Conservation (phyloP, 1,140 invertebrate genomes). For the Luehdorfia chinensis region DNA sequence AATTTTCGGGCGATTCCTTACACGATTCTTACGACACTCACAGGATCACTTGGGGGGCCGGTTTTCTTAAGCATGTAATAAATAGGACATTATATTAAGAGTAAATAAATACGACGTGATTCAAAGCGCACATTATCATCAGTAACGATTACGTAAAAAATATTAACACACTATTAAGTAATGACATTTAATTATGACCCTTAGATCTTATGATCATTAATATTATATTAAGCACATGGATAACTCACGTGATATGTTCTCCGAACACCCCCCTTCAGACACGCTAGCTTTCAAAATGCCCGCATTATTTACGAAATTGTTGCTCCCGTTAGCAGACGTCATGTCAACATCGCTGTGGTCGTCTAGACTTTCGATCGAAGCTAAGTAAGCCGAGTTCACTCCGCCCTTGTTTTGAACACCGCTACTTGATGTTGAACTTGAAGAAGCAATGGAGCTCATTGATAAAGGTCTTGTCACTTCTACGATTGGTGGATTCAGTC, state of each 20-base stretch:
- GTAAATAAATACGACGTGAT: no score
- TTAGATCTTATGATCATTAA: neutral
- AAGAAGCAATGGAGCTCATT: slow-evolving; percentile 89
- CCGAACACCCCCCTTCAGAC: slow-evolving; percentile 59
- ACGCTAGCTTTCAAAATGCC: slow-evolving; percentile 68
- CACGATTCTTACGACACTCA: no score
- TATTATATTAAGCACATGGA: slow-evolving; percentile 3
- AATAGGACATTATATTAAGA: no score
- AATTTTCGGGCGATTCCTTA: no score
- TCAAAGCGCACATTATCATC: no score
- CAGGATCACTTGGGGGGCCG: no score
- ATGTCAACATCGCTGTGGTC: slow-evolving; percentile 80
- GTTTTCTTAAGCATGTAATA: no score
- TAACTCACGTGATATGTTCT: slow-evolving; percentile 50
- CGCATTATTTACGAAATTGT: slow-evolving; percentile 77
- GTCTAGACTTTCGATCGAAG: slow-evolving; percentile 88
- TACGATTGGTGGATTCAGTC: slow-evolving; percentile 48
- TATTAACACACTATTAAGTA: no score
- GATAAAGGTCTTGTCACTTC: slow-evolving; percentile 82
- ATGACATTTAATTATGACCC: no score
- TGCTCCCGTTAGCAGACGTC: slow-evolving; percentile 78
- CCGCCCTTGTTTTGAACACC: slow-evolving; percentile 78
- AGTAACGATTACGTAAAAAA: no score
- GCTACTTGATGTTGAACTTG: slow-evolving; percentile 83
- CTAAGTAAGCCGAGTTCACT: slow-evolving; percentile 83